Base-by-base conservation (phyloP, 37 sponge, comb jelly and placozoan species). In the Chondrosia reniformis region DNA sequence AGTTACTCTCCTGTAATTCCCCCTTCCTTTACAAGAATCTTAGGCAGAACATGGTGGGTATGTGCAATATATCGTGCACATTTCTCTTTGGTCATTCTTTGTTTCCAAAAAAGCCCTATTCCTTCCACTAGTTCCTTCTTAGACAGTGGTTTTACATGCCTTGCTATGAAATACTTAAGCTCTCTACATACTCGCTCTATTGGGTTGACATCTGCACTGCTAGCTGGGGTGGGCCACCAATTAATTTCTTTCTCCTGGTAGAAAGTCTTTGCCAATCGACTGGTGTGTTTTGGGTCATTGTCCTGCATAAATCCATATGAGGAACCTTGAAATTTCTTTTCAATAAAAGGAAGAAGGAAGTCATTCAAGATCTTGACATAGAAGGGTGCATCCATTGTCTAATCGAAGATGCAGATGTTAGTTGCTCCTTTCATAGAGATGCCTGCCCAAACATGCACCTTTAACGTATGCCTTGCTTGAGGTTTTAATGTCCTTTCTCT, bases 401-500 rank as follows among this genome's bases (percentile, higher is more conserved):
- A 30, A 30, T 59, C 61, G 28, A 59, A 59, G n/a, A 59, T 59
- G 28, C 61, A 59, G 28, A 59, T 59, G n/a, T 59, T 59, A 30
- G 61, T 59, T 59, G 61, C 61, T 59, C 61, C 61, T 30, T 30
- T 25, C 61, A 59, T 59, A 30, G 61, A 59, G 28, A 59, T 59
- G n/a, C 61, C 61, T 30, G 61, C 61, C 61, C 61, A 59, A 13
- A 59, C 22, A 59, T 59, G 61, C n/a, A 59, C 61, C n/a, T 59
- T 59, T 30, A 59, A 25, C 28, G 61, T 30, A 19, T 59, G 61
- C 28, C 28, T 59, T 59, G 61, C 30, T 30, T 30, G 30, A 30
- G 61, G 61, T 30, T 59, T 59, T n/a, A n/a, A n/a, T n/a, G n/a
- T n/a, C 61, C 61, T 59, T 30, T 59, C 61, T 59, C 61, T 59